Evolutionary conservation across 2,113 vertebrate species (phyloP).

Genomic region (Laticauda laticaudata): DNA sequence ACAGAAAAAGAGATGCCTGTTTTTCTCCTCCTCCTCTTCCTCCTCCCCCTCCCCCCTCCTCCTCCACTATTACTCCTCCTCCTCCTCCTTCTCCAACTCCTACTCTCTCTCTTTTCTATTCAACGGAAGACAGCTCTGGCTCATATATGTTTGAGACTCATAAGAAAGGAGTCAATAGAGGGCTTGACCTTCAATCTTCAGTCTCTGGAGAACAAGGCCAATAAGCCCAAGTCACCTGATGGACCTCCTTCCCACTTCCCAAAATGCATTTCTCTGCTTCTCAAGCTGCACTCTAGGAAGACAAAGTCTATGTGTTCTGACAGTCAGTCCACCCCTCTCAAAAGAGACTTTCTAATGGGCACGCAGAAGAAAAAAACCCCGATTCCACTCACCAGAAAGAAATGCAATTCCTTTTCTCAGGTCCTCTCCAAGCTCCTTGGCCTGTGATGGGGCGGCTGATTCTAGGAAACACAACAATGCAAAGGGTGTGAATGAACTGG

Average conservation of each 20-base stretch:
- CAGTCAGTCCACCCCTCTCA: background rate
- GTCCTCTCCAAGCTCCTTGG: slow-evolving; percentile 85
- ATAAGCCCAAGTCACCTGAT: background rate
- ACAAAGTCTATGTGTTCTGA: background rate
- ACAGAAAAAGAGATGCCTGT: background rate
- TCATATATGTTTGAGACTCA: background rate
- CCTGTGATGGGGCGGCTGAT: slow-evolving; percentile 69
- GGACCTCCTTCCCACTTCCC: background rate
- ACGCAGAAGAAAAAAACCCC: background rate
- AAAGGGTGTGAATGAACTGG: background rate
- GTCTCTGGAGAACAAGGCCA: background rate
- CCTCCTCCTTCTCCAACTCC: no score
- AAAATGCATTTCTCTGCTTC: background rate
- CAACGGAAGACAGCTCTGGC: background rate
- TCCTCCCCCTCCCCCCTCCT: no score
- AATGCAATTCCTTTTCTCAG: slow-evolving; percentile 92
- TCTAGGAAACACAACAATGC: slow-evolving; percentile 68
- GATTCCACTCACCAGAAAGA: slow-evolving; percentile 82
- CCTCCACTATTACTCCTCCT: no score
- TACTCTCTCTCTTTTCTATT: background rate
- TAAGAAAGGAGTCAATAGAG: background rate
- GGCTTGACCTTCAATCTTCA: background rate
- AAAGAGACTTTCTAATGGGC: background rate
- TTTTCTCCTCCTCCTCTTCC: background rate
- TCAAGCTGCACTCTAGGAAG: background rate